Conservation (phyloP, 2,113 vertebrate genomes). For the Rhabdornis inornatus region DNA sequence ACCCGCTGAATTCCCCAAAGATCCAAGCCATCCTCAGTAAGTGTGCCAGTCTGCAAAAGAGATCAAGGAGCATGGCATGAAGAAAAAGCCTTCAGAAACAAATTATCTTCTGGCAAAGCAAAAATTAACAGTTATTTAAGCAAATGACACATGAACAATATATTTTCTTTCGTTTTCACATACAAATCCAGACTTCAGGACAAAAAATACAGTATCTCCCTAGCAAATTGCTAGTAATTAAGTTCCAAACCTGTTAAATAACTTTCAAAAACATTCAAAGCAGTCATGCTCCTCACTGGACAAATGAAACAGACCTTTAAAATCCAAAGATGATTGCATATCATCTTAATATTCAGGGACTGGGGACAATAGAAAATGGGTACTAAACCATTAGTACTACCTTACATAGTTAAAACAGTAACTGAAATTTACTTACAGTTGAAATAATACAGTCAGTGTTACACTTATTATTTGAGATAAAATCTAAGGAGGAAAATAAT, state of each 20-base stretch:
- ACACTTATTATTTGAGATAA: not conserved
- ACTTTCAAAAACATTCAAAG: not conserved
- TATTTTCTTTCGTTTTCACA: not conserved
- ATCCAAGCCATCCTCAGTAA: slow-evolving; percentile 96
- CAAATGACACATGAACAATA: not conserved
- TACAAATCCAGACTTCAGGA: not conserved
- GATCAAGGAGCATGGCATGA: not conserved
- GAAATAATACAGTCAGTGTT: not conserved
- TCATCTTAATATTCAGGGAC: not conserved
- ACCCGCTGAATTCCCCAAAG: slow-evolving; percentile 93
- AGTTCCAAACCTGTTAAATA: not conserved
- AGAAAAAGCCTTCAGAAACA: not conserved
- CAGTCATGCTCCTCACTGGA: not conserved
- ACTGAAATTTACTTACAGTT: not conserved
- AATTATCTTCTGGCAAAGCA: not conserved
- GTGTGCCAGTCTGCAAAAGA: slow-evolving; percentile 87
- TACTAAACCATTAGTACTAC: not conserved
- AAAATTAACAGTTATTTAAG: not conserved
- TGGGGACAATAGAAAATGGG: not conserved
- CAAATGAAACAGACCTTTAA: not conserved
- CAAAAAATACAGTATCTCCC: not conserved
- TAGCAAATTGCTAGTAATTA: not conserved
- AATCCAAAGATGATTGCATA: not conserved
- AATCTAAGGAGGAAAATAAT: not conserved
- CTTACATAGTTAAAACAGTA: not conserved